Evolutionary conservation across 1,140 invertebrate species (phyloP).

Genomic region (Euglossa dilemma): DNA sequence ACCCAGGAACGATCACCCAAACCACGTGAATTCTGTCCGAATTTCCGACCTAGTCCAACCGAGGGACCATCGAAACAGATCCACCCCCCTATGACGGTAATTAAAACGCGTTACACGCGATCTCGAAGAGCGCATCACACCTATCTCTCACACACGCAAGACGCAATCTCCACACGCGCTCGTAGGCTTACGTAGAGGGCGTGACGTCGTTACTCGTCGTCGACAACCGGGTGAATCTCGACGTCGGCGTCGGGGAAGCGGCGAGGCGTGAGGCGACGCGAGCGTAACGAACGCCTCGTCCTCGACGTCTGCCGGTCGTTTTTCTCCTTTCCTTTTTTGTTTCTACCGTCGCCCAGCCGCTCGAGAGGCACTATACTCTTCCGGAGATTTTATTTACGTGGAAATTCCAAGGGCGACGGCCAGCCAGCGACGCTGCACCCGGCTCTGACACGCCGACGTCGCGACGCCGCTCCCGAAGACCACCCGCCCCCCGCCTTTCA

Average conservation of each 20-base stretch:
- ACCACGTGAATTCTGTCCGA: background rate
- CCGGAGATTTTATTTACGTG: conserved; percentile 71
- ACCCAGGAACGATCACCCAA: too few species aligned
- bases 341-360: conserved; percentile 48
- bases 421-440: conserved; percentile 55
- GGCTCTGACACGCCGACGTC: conserved; percentile 64
- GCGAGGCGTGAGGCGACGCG: conserved; percentile 67
- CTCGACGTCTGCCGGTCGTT: conserved; percentile 53
- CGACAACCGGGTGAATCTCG: conserved; percentile 64
- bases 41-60: conserved; percentile 15
- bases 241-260: conserved; percentile 59
- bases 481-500: background rate
- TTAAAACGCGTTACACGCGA: conserved; percentile 21
- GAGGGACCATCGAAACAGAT: background rate
- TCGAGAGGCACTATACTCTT: conserved; percentile 58
- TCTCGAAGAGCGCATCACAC: background rate
- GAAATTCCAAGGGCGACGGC: conserved; percentile 72
- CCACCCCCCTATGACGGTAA: background rate
- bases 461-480: conserved; percentile 45
- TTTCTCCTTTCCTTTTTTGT: conserved; percentile 53
- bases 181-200: conserved; percentile 1
- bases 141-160: background rate
- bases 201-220: conserved; percentile 61
- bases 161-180: background rate
- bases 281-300: conserved; percentile 68